Conservation (phyloP, 2,888 invertebrate species). For the Cepaea hortensis region DNA sequence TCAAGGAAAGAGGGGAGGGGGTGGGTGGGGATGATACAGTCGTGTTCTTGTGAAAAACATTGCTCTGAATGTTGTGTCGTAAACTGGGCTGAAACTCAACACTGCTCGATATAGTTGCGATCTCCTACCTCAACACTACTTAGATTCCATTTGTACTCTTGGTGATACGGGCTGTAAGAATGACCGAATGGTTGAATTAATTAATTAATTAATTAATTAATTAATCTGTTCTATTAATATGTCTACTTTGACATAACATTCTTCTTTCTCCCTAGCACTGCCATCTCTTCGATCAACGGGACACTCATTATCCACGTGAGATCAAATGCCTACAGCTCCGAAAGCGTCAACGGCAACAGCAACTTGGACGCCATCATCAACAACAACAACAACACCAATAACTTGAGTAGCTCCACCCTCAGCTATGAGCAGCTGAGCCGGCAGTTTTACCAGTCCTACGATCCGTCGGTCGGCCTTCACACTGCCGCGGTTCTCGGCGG, state of each 20-base stretch:
- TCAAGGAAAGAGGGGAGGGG: too few species aligned
- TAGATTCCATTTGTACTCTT: too few species aligned
- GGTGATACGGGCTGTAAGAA: too few species aligned
- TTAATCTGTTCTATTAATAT: too few species aligned
- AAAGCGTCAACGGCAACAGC: background rate
- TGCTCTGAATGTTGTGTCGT: too few species aligned
- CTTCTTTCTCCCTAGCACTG: background rate
- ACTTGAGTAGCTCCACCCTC: background rate
- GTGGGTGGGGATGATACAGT: too few species aligned
- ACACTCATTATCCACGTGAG: slow-evolving; percentile 8
- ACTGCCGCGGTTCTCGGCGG: slow-evolving; percentile 64
- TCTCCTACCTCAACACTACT: too few species aligned
- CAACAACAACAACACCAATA: slow-evolving; percentile 20
- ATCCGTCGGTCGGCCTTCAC: slow-evolving; percentile 64
- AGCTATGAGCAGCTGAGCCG: slow-evolving; percentile 43
- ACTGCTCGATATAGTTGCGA: too few species aligned
- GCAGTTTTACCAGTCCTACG: slow-evolving; percentile 61
- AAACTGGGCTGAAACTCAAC: too few species aligned
- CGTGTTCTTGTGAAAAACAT: too few species aligned
- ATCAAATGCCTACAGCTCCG: slow-evolving; percentile 18
- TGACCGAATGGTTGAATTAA: too few species aligned
- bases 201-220: too few species aligned
- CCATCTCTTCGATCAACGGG: slow-evolving; percentile 8
- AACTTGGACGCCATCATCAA: slow-evolving; percentile 17
- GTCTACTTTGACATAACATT: background rate